Conservation (phyloP, 2,888 invertebrate species). For the Macrophya alboannulata region DNA sequence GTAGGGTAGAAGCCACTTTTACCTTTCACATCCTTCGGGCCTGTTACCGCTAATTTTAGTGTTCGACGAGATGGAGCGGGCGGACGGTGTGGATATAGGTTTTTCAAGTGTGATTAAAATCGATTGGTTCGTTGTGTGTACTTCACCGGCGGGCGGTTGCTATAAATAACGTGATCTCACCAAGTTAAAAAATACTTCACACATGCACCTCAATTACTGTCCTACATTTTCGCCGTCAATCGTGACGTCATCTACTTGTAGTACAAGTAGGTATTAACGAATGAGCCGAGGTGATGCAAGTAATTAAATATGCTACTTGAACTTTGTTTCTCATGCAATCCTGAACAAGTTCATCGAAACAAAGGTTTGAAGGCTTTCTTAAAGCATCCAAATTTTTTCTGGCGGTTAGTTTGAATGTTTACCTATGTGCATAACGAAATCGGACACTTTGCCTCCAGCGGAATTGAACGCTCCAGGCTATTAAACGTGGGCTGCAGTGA, state of each 20-base stretch:
- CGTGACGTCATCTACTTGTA: neutral
- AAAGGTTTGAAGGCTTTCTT: neutral
- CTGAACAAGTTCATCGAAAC: neutral
- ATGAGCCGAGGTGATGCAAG: neutral
- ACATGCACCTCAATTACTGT: neutral
- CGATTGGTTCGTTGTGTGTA: slow-evolving; percentile 12
- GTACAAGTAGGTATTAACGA: neutral
- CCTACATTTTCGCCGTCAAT: neutral
- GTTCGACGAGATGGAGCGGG: neutral
- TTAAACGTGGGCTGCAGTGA: slow-evolving; percentile 6
- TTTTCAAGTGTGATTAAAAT: slow-evolving; percentile 36
- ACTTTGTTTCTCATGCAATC: neutral
- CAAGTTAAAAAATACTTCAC: neutral
- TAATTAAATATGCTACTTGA: neutral
- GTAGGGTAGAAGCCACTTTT: neutral
- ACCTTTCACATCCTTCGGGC: slow-evolving; percentile 12
- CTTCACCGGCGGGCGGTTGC: neutral
- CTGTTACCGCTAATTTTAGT: slow-evolving; percentile 23
- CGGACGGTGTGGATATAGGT: slow-evolving; percentile 13
- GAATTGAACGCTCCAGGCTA: slow-evolving; percentile 38
- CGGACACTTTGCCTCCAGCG: slow-evolving; percentile 25
- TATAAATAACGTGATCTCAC: neutral
- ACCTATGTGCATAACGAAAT: slow-evolving; percentile 8
- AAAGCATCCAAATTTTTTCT: neutral
- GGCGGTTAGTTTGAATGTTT: neutral